phyloP scores from a whole-genome alignment of 2,888 invertebrate species.

The Calliphora vomitoria region DNA sequence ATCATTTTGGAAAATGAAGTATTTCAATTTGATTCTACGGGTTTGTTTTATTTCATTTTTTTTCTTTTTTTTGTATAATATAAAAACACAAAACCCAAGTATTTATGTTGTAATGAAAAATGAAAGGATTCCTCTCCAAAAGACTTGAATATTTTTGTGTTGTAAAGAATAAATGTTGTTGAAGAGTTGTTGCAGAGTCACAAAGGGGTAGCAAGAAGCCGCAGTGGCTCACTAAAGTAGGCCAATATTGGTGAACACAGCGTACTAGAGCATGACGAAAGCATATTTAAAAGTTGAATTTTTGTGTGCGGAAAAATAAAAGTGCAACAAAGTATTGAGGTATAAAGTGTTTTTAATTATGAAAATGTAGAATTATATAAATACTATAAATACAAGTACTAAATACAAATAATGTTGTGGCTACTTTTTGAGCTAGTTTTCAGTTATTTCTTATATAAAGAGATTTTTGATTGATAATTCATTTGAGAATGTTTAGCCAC shows the following conservation, averaged over 20 bases:
- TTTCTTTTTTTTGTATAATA: neutral
- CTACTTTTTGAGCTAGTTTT: neutral
- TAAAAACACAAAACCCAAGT: constrained; percentile 25
- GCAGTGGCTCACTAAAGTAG: constrained; percentile 46
- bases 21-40: constrained; percentile 40
- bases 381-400: no score
- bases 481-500: neutral
- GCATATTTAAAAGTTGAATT: constrained; percentile 34
- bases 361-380: neutral
- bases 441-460: neutral
- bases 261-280: constrained; percentile 57
- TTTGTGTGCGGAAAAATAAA: constrained; percentile 1
- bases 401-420: neutral
- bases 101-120: constrained; percentile 49
- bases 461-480: neutral
- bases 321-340: neutral
- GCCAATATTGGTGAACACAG: constrained; percentile 47
- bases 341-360: neutral
- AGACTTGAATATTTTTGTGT: constrained; percentile 36
- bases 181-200: constrained; percentile 25
- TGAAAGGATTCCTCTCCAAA: constrained; percentile 49
- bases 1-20: constrained; percentile 68
- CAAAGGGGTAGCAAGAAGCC: constrained; percentile 48
- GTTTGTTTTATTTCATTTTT: constrained; percentile 7
- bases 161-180: constrained; percentile 46